phyloP scores from a whole-genome alignment of 2,113 vertebrate genomes.

The Tragelaphus strepsiceros region DNA sequence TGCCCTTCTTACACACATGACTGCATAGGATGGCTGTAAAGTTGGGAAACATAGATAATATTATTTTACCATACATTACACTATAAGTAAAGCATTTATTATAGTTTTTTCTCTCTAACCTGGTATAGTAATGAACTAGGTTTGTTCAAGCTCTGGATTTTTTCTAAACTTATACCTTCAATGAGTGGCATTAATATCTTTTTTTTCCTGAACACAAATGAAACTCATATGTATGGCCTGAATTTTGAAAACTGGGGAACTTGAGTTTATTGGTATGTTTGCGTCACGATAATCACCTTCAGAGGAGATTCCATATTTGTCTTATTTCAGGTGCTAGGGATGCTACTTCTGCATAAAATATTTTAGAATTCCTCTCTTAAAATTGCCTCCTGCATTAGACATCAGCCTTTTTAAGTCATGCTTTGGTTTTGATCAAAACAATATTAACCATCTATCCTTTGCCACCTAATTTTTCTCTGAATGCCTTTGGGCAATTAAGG shows the following conservation, averaged over 20 bases:
- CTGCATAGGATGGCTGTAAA: neutral
- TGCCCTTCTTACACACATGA: neutral
- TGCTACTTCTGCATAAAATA: neutral
- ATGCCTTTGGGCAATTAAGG: neutral
- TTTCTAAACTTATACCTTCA: neutral
- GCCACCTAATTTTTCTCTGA: neutral
- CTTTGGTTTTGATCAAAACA: neutral
- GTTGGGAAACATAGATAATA: neutral
- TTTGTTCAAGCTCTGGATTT: neutral
- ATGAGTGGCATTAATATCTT: neutral
- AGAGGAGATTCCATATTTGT: neutral
- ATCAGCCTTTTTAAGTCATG: neutral
- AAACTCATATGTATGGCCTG: neutral
- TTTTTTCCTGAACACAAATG: neutral
- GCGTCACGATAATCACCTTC: neutral
- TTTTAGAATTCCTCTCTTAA: neutral
- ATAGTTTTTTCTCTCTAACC: neutral
- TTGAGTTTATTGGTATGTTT: neutral
- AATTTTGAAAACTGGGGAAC: neutral
- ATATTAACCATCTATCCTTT: neutral
- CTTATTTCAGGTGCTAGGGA: neutral
- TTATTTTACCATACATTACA: neutral
- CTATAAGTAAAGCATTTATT: neutral
- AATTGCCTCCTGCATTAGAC: neutral
- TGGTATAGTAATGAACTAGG: neutral